Evolutionary conservation across 2,888 invertebrate genomes (phyloP).

Genomic region (Spatulosminthurus flaviceps): DNA sequence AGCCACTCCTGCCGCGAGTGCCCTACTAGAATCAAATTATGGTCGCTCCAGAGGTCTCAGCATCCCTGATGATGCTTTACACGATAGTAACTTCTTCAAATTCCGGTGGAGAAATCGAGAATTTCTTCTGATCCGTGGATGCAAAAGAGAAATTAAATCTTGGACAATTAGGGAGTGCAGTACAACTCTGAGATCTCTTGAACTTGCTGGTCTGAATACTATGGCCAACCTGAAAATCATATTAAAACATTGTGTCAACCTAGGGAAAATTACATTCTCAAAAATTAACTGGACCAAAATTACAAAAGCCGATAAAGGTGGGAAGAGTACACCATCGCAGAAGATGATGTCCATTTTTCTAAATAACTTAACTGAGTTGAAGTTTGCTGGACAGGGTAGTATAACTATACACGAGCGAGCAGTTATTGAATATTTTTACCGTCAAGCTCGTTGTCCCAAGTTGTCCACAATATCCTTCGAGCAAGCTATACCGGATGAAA

Average conservation of each 20-base stretch:
- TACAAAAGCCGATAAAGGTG: background rate
- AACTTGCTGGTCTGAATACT: background rate
- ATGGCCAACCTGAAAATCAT: background rate
- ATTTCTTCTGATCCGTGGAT: background rate
- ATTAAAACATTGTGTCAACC: background rate
- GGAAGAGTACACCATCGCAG: background rate
- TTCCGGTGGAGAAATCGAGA: background rate
- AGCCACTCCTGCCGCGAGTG: too few species aligned
- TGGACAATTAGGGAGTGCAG: background rate
- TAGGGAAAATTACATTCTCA: background rate
- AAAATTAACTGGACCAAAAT: background rate
- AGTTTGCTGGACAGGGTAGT: background rate
- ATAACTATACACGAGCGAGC: background rate
- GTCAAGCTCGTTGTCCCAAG: background rate
- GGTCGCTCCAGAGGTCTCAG: background rate
- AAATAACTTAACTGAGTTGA: background rate
- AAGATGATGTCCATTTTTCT: background rate
- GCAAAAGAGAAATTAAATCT: background rate
- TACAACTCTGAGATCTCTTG: background rate
- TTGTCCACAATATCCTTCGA: background rate
- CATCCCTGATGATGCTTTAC: background rate
- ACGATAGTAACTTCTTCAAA: background rate
- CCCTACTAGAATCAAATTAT: background rate
- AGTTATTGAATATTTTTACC: background rate
- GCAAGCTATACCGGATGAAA: background rate